Percentiles rank a stretch among this genome's conserved stretches.
Conservation (phyloP, 2,888 invertebrate species). For the Orthonevra nobilis region DNA sequence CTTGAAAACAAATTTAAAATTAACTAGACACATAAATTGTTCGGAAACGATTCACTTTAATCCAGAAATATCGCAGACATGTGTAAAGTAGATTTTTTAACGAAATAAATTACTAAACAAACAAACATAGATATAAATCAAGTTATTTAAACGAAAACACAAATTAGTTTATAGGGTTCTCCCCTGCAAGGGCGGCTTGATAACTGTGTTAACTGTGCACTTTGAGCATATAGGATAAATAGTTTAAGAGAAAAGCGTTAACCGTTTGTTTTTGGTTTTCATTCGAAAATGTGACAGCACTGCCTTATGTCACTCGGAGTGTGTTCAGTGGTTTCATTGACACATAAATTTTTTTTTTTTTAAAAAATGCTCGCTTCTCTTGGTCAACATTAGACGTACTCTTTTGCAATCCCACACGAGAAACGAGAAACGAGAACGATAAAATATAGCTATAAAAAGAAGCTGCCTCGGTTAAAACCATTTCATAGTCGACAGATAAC, state of each 20-base stretch:
- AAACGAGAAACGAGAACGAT: too few species aligned
- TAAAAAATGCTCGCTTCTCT: too few species aligned
- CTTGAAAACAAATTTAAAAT: conserved; percentile 8
- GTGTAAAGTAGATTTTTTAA: background rate
- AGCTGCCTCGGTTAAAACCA: too few species aligned
- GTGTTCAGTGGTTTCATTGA: conserved; percentile 6
- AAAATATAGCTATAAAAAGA: too few species aligned
- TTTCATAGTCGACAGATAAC: too few species aligned
- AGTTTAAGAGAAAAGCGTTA: conserved; percentile 51
- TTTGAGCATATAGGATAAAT: too few species aligned
- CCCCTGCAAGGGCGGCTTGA: conserved; percentile 13
- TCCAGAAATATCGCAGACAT: too few species aligned
- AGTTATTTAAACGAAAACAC: conserved; percentile 24
- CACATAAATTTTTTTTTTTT: too few species aligned
- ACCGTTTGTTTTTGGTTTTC: conserved; percentile 62
- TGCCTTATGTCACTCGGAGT: conserved; percentile 26
- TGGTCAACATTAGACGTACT: too few species aligned
- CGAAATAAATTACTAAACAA: conserved; percentile 6
- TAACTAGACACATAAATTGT: conserved; percentile 17
- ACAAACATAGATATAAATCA: conserved; percentile 10
- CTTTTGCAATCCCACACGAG: too few species aligned
- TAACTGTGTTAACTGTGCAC: conserved; percentile 42
- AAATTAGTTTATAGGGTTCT: background rate
- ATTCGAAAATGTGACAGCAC: conserved; percentile 38
- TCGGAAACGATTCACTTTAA: conserved; percentile 21